Evolutionary conservation across 2,113 vertebrate species (phyloP).

Genomic region (Ovis canadensis): DNA sequence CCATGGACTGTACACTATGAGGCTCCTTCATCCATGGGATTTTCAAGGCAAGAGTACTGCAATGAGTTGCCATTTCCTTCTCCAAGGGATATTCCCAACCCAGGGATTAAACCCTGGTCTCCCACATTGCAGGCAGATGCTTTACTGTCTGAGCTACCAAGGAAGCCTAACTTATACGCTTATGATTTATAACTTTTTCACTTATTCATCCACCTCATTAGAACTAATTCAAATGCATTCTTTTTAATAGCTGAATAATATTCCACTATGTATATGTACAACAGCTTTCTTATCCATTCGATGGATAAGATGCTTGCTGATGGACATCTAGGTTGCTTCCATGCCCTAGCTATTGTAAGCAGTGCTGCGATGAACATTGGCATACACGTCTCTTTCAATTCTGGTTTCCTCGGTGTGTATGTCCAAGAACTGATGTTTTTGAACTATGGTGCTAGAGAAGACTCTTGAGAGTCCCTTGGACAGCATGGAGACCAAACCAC

Average conservation of each 20-base stretch:
- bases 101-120: background rate
- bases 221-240: background rate
- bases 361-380: background rate
- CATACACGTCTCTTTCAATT: background rate
- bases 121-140: fast-evolving
- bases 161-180: background rate
- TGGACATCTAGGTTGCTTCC: background rate
- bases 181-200: background rate
- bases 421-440: background rate
- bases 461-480: background rate
- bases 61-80: background rate
- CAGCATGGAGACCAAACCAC: background rate
- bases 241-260: background rate
- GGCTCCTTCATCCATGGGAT: background rate
- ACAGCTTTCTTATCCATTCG: background rate
- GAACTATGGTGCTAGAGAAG: background rate
- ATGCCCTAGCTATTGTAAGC: background rate
- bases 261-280: background rate
- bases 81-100: background rate
- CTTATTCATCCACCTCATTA: background rate
- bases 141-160: background rate
- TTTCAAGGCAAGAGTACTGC: background rate
- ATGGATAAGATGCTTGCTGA: background rate
- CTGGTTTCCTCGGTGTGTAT: background rate
- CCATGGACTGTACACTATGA: background rate